These are phyloP conservation scores for Furcula furcula DNA, from an alignment of 2,888 invertebrate species.

Conservation along the genomic window DNA sequence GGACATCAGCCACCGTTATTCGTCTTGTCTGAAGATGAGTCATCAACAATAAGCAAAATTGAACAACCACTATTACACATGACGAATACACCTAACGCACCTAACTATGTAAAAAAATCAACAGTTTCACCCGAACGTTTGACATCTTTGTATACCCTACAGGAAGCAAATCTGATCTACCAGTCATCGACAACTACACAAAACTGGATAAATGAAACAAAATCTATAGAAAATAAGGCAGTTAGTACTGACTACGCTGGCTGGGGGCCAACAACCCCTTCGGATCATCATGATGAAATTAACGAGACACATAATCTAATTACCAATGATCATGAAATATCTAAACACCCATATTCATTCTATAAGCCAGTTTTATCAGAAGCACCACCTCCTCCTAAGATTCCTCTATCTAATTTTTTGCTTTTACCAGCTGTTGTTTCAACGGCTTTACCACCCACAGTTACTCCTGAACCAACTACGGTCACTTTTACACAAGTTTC, in stretches of 20 bases:
- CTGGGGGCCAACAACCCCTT: conserved; percentile 74
- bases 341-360: conserved; percentile 56
- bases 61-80: conserved; percentile 32
- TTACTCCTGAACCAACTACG: conserved; percentile 23
- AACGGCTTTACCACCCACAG: conserved; percentile 51
- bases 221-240: conserved; percentile 42
- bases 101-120: conserved; percentile 38
- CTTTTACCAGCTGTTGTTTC: conserved; percentile 54
- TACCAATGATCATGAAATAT: conserved; percentile 47
- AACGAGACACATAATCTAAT: conserved; percentile 71
- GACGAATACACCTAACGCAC: conserved; percentile 36
- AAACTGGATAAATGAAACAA: conserved; percentile 69
- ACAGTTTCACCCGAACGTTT: conserved; percentile 40
- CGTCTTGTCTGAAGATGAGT: conserved; percentile 50
- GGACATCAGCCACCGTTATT: conserved; percentile 62
- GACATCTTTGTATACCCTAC: conserved; percentile 75
- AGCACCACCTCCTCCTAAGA: conserved; percentile 55
- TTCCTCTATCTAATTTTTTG: conserved; percentile 37
- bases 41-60: conserved; percentile 25
- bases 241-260: conserved; percentile 75
- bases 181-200: conserved; percentile 82
- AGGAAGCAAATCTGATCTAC: conserved; percentile 84
- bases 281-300: conserved; percentile 44
- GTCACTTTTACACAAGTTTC: conserved; percentile 28
- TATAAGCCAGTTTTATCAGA: conserved; percentile 66